phyloP scores from a whole-genome alignment of 2,888 invertebrate species.

The Drosophila tripunctata region DNA sequence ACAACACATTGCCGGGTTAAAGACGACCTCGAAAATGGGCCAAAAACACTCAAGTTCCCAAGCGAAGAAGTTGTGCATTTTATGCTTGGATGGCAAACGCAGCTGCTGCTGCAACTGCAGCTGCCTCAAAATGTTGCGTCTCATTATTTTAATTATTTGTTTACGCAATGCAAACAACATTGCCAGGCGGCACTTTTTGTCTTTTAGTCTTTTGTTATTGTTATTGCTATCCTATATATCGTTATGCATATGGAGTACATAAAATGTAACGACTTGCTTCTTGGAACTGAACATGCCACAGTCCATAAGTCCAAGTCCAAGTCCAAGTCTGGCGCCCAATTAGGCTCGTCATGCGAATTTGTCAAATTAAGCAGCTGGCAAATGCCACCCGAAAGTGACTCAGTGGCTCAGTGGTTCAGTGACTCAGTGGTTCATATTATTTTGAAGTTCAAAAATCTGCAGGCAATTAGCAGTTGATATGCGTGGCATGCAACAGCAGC shows the following conservation, averaged over 20 bases:
- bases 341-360: constrained; percentile 77
- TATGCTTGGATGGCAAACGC: constrained; percentile 66
- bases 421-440: background rate
- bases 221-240: constrained; percentile 26
- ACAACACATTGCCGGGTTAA: constrained; percentile 60
- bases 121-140: constrained; percentile 43
- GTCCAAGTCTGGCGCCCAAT: constrained; percentile 59
- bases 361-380: constrained; percentile 72
- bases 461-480: constrained; percentile 63
- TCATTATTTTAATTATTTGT: constrained; percentile 79
- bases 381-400: constrained; percentile 17
- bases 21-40: constrained; percentile 53
- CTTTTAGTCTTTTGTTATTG: constrained; percentile 17
- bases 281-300: constrained; percentile 57
- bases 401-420: no score
- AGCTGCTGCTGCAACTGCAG: constrained; percentile 49
- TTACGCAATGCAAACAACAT: constrained; percentile 66
- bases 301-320: no score
- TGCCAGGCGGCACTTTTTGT: constrained; percentile 65
- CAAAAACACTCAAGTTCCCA: constrained; percentile 58
- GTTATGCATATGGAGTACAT: constrained; percentile 63
- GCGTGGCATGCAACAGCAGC: constrained; percentile 31
- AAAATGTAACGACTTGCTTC: constrained; percentile 52
- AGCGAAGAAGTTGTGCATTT: constrained; percentile 9
- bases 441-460: constrained; percentile 55